Base-by-base conservation (phyloP, 1,140 invertebrate genomes). In the Cotesia chilonis region DNA sequence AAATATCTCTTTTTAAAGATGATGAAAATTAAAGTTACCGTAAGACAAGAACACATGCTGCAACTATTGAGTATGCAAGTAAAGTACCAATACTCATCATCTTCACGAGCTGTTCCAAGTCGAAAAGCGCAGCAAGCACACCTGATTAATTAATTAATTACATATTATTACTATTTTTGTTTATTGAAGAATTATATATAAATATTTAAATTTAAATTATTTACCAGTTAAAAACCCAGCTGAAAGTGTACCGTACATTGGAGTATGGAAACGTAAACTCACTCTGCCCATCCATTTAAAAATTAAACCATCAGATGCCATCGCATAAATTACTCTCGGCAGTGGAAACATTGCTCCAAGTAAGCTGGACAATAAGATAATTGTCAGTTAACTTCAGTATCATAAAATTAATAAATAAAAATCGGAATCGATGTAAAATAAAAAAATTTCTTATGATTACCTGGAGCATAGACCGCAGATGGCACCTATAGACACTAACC, bases 11-110 rank as follows among this genome's bases (percentile, higher is more conserved):
- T 14, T 20, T 9, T 17, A 59, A 6, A 20, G 3, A 51, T 66
- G 4, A 64, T 64, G 28, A 28, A 28, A 28, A 28, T 64, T 41
- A 52, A 52, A 77, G 70, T 82, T 88, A 92, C 87, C 91, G 86
- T 61, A 96, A 85, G 76, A 95, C 88, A 4, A 96, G 86, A 0
- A 96, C 93, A 82, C 92, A 94, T 10, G 91, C 88, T 14, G 93
- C 92, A 4, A 96, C 94, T 75, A 95, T 91, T 0, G 93, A 93
- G 82, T 96, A 96, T 12, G 94, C 94, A 68, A 95, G 81, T 3
- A 96, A 81, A 1, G 94, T 95, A 55, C 94, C 94, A 78, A 96
- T 95, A 10, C 93, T 94, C 93, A 96, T 94, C 93, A 96, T 94
- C 73, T 94, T 91, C 3, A 95, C 90, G 4, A 96, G 84, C 79